A percentile compares a stretch with the other conserved stretches of the same genome.
Evolutionary conservation across 2,888 invertebrate species (phyloP).

Genomic region (Napeogenes inachia): DNA sequence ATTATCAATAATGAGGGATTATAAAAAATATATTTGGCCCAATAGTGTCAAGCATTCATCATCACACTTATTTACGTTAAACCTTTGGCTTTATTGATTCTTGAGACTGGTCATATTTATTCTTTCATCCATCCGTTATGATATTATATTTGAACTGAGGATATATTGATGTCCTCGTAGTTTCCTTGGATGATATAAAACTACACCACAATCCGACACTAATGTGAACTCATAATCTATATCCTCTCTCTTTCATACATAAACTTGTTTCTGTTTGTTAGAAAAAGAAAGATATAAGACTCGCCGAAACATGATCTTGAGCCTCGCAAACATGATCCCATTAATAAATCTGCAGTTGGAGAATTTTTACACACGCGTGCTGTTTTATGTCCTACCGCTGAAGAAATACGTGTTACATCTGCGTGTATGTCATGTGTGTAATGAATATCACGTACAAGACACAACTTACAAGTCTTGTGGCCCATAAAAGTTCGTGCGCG

Average conservation of each 20-base stretch:
- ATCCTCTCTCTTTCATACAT: slow-evolving; percentile 11
- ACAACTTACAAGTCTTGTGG: not conserved
- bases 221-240: slow-evolving; percentile 22
- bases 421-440: slow-evolving; percentile 12
- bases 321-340: slow-evolving; percentile 29
- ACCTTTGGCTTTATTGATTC: too few species aligned
- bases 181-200: slow-evolving; percentile 21
- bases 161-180: slow-evolving; percentile 17
- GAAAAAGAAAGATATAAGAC: slow-evolving; percentile 17
- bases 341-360: slow-evolving; percentile 33
- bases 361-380: slow-evolving; percentile 9
- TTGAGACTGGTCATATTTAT: too few species aligned
- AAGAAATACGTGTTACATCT: slow-evolving; percentile 6
- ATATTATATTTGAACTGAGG: too few species aligned
- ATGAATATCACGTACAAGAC: slow-evolving; percentile 26
- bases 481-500: slow-evolving; percentile 4
- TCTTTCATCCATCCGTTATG: too few species aligned
- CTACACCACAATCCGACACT: slow-evolving; percentile 23
- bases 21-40: too few species aligned
- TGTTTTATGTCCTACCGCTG: slow-evolving; percentile 9
- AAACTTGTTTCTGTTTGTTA: slow-evolving; percentile 1
- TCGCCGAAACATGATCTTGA: slow-evolving; percentile 24
- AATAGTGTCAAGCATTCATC: too few species aligned
- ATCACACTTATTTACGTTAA: too few species aligned
- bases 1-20: too few species aligned